Base-by-base conservation (phyloP, 2,113 vertebrate species). In the Lophius piscatorius region DNA sequence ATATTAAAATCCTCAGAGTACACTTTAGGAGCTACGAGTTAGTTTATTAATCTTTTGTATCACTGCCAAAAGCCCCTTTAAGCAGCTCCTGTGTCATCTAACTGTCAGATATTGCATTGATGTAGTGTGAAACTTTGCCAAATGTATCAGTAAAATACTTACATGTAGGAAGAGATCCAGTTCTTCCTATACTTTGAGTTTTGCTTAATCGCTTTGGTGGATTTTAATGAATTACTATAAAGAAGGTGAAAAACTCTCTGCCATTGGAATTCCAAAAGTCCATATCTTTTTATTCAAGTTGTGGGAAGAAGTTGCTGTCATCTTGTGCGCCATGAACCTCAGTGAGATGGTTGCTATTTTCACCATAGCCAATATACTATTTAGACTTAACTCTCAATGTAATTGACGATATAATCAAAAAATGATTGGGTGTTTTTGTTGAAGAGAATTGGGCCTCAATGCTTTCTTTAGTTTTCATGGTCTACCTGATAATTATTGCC, bases 271-370 rank as follows among this genome's bases (percentile, higher is more conserved):
- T 76, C 31, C 24, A 41, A 33, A 40, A 50, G 24, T 76, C 31
- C 24, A 81, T 82, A 63, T 54, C 65, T 16, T 24, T 69, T 63
- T 42, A 59, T 74, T 73, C 77, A 82, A 76, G 58, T 66, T 82
- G 64, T 51, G 68, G 56, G 63, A 87, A 62, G 68, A 82, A 73
- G 74, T 83, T 82, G 65, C 59, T 50, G 48, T 56, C 55, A 47
- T 64, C 28, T 22, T 60, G 16, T 28, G 33, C 63, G 72, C 70
- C 80, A 80, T 24, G 51, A 60, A 69, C 33, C 68, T 70, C 60
- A 47, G 38, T 52, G 34, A 38, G 57, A 22, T 46, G 33, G 28
- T 60, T 52, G 62, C 21, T 35, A 24, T 18, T 35, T 2, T 31
- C 29, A 36, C 22, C 29, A 12, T 38, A 17, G 17, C 31, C 56